Evolutionary conservation across 1,140 invertebrate genomes (phyloP).

Genomic region (Eupeodes corollae): DNA sequence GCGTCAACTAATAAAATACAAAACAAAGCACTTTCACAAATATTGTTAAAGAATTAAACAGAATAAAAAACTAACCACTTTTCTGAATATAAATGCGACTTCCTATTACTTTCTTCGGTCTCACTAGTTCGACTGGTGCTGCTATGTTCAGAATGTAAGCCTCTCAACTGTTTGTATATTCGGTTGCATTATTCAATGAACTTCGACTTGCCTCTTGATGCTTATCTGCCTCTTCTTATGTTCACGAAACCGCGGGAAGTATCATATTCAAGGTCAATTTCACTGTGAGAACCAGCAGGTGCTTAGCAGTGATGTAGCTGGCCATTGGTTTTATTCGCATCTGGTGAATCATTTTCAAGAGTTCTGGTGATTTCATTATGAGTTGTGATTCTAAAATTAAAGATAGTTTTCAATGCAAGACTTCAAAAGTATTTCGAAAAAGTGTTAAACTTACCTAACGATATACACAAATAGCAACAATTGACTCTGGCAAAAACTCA

Average conservation of each 20-base stretch:
- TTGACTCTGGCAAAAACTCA: too few relatives aligned
- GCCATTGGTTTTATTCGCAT: constrained; percentile 77
- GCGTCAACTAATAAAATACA: not conserved
- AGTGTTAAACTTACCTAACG: constrained; percentile 38
- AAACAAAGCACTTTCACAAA: constrained; percentile 1
- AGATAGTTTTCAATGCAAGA: not conserved
- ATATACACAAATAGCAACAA: constrained; percentile 83
- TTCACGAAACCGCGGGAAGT: constrained; percentile 84
- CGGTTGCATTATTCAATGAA: not conserved
- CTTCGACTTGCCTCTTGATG: not conserved
- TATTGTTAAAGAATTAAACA: too few relatives aligned
- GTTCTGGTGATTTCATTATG: constrained; percentile 65
- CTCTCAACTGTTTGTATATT: not conserved
- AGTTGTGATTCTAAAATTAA: constrained; percentile 58
- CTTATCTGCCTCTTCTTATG: constrained; percentile 37
- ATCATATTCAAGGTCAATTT: constrained; percentile 86
- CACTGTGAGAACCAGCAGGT: constrained; percentile 81
- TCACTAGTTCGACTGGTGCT: not conserved
- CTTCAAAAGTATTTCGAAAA: not conserved
- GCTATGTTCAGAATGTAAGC: not conserved
- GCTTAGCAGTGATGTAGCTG: constrained; percentile 80
- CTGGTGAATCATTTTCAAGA: constrained; percentile 73
- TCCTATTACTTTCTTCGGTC: not conserved
- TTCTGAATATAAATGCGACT: not conserved
- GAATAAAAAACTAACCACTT: not conserved